phyloP scores from a whole-genome alignment of 2,113 vertebrate species.

The Chionis minor region DNA sequence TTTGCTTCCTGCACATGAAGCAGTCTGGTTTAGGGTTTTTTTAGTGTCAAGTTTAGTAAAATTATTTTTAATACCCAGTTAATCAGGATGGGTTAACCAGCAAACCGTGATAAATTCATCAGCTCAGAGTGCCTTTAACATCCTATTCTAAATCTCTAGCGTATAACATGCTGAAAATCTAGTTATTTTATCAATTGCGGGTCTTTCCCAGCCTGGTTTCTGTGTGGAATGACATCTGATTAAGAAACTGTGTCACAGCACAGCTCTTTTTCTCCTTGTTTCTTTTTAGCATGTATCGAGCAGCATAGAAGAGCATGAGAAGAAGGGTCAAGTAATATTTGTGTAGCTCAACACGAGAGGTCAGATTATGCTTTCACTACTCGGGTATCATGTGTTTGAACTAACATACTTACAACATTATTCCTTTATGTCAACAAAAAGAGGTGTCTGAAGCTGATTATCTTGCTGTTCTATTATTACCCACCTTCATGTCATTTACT shows the following conservation, averaged over 20 bases:
- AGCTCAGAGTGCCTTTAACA: background rate
- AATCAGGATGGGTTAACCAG: background rate
- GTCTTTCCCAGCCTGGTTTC: background rate
- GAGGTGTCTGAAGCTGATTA: background rate
- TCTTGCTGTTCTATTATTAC: background rate
- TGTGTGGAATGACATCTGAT: background rate
- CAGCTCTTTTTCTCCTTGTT: background rate
- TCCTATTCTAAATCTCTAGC: background rate
- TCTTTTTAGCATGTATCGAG: background rate
- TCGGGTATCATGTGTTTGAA: background rate
- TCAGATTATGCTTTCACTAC: background rate
- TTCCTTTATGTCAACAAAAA: conserved; percentile 12
- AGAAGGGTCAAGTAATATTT: background rate
- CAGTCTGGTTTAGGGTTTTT: background rate
- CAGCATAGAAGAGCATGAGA: background rate
- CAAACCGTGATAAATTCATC: background rate
- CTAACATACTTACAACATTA: background rate
- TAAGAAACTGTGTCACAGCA: background rate
- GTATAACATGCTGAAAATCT: background rate
- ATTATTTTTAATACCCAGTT: background rate
- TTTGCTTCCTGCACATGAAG: background rate
- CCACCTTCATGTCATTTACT: background rate
- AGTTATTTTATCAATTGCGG: background rate
- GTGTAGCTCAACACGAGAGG: background rate
- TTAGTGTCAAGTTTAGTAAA: rapidly evolving